Percentiles rank a stretch among this genome's conserved stretches.
Conservation (phyloP, 2,888 invertebrate species). For the Macrophya annulata region DNA sequence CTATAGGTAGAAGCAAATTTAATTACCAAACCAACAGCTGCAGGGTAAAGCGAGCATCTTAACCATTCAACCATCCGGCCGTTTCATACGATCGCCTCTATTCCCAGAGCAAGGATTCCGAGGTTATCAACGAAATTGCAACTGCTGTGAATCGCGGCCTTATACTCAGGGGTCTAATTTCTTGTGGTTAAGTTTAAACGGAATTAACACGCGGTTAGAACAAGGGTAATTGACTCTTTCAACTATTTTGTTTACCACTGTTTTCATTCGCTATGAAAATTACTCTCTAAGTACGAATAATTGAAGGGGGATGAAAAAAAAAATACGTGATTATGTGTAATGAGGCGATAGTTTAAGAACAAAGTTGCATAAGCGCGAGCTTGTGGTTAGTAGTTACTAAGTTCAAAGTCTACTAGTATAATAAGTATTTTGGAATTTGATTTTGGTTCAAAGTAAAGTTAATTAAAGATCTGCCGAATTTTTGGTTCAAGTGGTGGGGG, state of each 20-base stretch:
- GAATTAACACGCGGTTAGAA: slow-evolving; percentile 27
- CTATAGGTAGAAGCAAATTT: slow-evolving; percentile 33
- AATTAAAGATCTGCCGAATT: slow-evolving; percentile 17
- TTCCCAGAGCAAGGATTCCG: slow-evolving; percentile 20
- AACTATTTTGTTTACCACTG: background rate
- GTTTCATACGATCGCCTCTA: slow-evolving; percentile 36
- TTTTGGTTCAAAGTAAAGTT: slow-evolving; percentile 16
- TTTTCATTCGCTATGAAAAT: background rate
- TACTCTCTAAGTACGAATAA: background rate
- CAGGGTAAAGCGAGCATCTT: slow-evolving; percentile 5
- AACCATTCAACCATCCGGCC: slow-evolving; percentile 43
- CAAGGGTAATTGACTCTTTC: background rate
- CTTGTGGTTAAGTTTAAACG: slow-evolving; percentile 24
- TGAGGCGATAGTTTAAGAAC: background rate
- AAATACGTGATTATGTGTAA: background rate
- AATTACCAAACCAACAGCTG: slow-evolving; percentile 33
- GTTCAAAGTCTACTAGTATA: background rate
- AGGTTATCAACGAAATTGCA: slow-evolving; percentile 49
- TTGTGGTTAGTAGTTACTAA: background rate
- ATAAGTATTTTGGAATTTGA: background rate
- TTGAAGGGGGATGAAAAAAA: background rate
- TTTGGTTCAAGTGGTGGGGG: background rate
- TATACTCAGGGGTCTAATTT: slow-evolving; percentile 23
- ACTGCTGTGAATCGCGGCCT: background rate
- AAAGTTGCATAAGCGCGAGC: background rate